A percentile compares a stretch with the other conserved stretches of the same genome.
phyloP scores from a whole-genome alignment of 2,888 invertebrate species.

The Dolichomitus sp. region DNA sequence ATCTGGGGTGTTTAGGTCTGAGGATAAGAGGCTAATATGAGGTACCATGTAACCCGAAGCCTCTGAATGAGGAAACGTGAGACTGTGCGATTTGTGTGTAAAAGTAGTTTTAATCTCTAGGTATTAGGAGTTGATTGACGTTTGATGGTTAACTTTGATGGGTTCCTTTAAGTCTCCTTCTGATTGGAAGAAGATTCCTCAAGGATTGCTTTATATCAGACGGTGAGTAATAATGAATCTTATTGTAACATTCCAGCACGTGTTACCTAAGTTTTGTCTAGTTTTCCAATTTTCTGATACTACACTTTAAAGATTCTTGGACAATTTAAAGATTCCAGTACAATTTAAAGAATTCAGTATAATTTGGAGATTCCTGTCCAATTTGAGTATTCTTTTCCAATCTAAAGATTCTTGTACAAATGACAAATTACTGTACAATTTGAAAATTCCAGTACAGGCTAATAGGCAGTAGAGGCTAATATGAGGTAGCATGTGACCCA shows the following conservation, averaged over 20 bases:
- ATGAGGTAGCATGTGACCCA: slow-evolving; percentile 2
- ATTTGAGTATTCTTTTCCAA: too few relatives aligned
- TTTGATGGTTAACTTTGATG: slow-evolving; percentile 22
- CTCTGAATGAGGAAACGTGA: slow-evolving; percentile 28
- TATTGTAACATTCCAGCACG: neutral
- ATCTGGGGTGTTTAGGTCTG: slow-evolving; percentile 5
- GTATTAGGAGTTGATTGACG: slow-evolving; percentile 61
- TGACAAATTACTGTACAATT: too few relatives aligned
- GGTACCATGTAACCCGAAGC: slow-evolving; percentile 9
- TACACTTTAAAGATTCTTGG: too few relatives aligned
- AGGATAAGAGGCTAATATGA: neutral
- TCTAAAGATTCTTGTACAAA: too few relatives aligned
- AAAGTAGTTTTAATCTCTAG: slow-evolving; percentile 53
- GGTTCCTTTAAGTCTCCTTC: slow-evolving; percentile 23
- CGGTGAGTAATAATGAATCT: neutral
- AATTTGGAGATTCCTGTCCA: too few relatives aligned
- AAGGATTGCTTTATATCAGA: neutral
- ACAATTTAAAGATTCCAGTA: too few relatives aligned
- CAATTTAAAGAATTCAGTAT: too few relatives aligned
- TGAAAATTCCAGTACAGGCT: too few relatives aligned
- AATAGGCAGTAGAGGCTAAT: neutral
- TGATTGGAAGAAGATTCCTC: slow-evolving; percentile 16
- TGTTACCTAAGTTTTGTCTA: neutral
- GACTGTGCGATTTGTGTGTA: slow-evolving; percentile 31
- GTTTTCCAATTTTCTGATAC: too few relatives aligned